Evolutionary conservation across 1,140 invertebrate genomes (phyloP), one percentile per base, ranked within the genome.

Genomic region (Dendroctonus valens): DNA sequence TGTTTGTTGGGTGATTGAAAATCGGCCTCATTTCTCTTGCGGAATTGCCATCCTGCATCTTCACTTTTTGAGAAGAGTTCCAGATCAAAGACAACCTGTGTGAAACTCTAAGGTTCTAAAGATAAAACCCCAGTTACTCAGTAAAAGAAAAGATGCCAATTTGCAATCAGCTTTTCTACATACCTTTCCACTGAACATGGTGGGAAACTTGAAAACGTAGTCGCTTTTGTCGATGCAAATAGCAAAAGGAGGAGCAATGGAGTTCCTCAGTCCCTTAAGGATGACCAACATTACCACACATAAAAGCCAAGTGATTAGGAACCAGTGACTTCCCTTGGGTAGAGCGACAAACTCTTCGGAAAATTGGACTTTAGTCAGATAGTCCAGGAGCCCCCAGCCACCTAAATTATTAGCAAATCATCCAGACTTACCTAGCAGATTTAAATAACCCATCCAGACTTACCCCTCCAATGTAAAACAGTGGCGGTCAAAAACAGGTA

Each of bases 161-260:
- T 38, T 26, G 12, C 15, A 54, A 54, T 7, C n/a, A n/a, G n/a
- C n/a, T 26, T 3, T 26, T 57, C 37, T 59, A 38, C 42, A 54
- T 68, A 68, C 66, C 12, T 68, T 55, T 14, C 15, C 11, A 26
- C 39, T 41, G 41, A 68, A 63, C 59, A 63, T 68, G 1, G 66
- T 68, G 7, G 66, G 66, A 62, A 68, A 68, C 15, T 39, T 15
- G 38, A 68, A 68, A 12, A 68, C 66, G 38, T 55, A 68, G 42
- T 68, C 50, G n/a, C 66, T 49, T 41, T 68, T 68, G 41, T 68
- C 66, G 5, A 68, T 53, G 26, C 66, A 68, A 44, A 68, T 62
- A 8, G 57, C 59, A 39, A 60, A 68, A 5, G 66, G 66, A 26
- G 59, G 52, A 15, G 66, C 66, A 37, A 42, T 63, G 9, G 59